A percentile compares a stretch with the other conserved stretches of the same genome.
These are phyloP conservation scores for Meandrusa payeni DNA, from an alignment of 2,888 invertebrate genomes.

Conservation along the genomic window DNA sequence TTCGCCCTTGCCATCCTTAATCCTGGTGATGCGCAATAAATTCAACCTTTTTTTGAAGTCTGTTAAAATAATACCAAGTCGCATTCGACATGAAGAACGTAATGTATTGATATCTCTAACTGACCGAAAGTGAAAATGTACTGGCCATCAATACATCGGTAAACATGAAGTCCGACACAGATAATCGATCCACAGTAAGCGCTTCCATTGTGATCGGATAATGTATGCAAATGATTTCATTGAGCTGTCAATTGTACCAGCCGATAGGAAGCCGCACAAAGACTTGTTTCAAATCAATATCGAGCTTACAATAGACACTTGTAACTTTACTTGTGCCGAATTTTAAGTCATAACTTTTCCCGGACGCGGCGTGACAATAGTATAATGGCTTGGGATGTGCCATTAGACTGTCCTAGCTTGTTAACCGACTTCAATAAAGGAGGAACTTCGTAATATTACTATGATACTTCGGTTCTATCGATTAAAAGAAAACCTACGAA, in stretches of 20 bases:
- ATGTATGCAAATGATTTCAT: constrained; percentile 36
- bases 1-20: too few relatives aligned
- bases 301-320: constrained; percentile 3
- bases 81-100: too few relatives aligned
- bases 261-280: constrained; percentile 22
- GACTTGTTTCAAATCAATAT: background rate
- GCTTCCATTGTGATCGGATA: constrained; percentile 26
- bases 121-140: constrained; percentile 9
- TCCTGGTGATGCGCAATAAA: too few relatives aligned
- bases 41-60: too few relatives aligned
- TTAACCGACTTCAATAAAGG: too few relatives aligned
- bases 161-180: constrained; percentile 10
- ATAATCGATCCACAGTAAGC: constrained; percentile 23
- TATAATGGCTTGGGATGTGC: too few relatives aligned
- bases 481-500: too few relatives aligned
- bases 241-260: constrained; percentile 30
- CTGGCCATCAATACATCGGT: background rate
- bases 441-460: too few relatives aligned
- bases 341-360: constrained; percentile 13
- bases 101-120: too few relatives aligned
- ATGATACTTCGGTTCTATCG: too few relatives aligned
- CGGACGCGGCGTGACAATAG: constrained; percentile 3
- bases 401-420: too few relatives aligned
- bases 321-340: constrained; percentile 8
- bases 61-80: too few relatives aligned